Evolutionary conservation across 2,113 vertebrate species (phyloP).

Genomic region (Paratilapia polleni): DNA sequence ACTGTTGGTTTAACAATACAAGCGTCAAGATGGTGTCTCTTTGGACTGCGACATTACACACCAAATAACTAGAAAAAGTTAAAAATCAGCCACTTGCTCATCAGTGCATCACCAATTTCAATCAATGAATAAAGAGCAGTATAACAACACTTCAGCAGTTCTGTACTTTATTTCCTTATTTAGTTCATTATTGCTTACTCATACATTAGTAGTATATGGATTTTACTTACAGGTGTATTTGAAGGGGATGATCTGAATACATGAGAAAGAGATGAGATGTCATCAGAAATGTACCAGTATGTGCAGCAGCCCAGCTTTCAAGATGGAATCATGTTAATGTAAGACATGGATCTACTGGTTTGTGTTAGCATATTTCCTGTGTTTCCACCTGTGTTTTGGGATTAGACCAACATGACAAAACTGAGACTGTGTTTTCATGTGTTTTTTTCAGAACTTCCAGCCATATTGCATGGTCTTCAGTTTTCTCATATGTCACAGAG

Average conservation of each 20-base stretch:
- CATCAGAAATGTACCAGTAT: neutral
- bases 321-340: too few species aligned
- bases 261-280: neutral
- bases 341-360: too few species aligned
- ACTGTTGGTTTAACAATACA: neutral
- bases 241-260: neutral
- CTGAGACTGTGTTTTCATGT: too few species aligned
- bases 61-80: neutral
- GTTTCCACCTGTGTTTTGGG: neutral
- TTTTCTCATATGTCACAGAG: neutral
- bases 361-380: too few species aligned
- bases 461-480: neutral
- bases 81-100: neutral
- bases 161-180: too few species aligned
- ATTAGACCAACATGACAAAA: neutral
- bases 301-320: too few species aligned
- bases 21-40: neutral
- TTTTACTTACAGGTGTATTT: neutral
- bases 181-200: neutral
- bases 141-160: too few species aligned
- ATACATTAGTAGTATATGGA: neutral
- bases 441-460: neutral
- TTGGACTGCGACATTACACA: neutral
- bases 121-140: neutral
- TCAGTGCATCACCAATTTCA: neutral